These are phyloP conservation scores for Chironomus tepperi DNA, from an alignment of 1,140 invertebrate genomes.

Conservation along the genomic window DNA sequence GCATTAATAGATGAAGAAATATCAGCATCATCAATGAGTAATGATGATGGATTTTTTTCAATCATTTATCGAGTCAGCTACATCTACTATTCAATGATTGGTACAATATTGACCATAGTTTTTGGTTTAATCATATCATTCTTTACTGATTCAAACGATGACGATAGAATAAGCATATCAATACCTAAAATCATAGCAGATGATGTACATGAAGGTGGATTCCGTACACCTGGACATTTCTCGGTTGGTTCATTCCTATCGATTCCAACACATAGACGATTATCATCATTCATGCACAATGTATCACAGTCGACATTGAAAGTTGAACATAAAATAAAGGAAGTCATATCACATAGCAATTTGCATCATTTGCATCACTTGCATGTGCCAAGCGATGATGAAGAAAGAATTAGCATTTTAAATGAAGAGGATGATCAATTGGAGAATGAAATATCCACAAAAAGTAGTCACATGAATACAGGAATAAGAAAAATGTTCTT, in stretches of 20 bases:
- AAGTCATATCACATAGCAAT: constrained; percentile 18
- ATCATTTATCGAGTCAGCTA: constrained; percentile 53
- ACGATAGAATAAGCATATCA: neutral
- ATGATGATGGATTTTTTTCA: constrained; percentile 41
- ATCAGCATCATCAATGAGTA: constrained; percentile 31
- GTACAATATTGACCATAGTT: constrained; percentile 57
- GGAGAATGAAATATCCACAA: neutral
- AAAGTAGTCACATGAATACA: neutral
- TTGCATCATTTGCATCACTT: constrained; percentile 15
- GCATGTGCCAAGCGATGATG: neutral
- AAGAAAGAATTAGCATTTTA: constrained; percentile 20
- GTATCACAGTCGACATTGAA: constrained; percentile 39
- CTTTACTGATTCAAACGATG: constrained; percentile 47
- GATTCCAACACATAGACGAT: neutral
- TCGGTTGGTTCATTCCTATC: neutral
- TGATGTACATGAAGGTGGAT: neutral
- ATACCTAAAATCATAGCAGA: neutral
- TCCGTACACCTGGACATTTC: neutral
- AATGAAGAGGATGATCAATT: constrained; percentile 3
- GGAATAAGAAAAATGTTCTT: neutral
- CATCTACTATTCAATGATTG: constrained; percentile 65
- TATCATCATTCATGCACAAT: constrained; percentile 28
- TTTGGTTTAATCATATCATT: constrained; percentile 63
- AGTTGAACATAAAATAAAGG: constrained; percentile 18
- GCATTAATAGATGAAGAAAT: neutral